Evolutionary conservation across 2,113 vertebrate genomes (phyloP).

Genomic region (Sinocyclocheilus anshuiensis): DNA sequence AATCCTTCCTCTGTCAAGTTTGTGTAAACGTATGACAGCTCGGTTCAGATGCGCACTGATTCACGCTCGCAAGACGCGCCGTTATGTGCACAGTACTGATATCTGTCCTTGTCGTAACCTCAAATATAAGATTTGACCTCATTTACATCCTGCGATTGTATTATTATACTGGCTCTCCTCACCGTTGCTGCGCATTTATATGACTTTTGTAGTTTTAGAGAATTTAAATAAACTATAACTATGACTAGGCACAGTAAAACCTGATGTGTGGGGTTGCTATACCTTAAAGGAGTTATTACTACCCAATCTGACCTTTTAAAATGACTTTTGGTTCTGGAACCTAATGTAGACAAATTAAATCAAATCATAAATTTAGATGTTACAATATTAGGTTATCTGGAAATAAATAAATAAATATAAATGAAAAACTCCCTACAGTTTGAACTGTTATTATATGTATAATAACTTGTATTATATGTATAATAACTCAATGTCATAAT

Average conservation of each 20-base stretch:
- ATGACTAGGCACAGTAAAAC: not conserved
- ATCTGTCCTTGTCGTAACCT: constrained; percentile 22
- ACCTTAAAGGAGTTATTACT: not conserved
- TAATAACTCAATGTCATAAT: not conserved
- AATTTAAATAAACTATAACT: not conserved
- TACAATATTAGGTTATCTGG: not conserved
- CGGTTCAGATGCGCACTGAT: no score
- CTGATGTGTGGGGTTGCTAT: not conserved
- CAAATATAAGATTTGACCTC: constrained; percentile 15
- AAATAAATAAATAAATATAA: no score
- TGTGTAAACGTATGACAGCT: no score
- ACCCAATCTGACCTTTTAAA: not conserved
- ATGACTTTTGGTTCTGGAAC: not conserved
- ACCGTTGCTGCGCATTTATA: not conserved
- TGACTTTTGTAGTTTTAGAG: not conserved
- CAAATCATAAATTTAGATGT: not conserved
- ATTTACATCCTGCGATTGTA: not conserved
- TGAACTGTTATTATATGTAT: not conserved
- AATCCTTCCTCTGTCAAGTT: no score
- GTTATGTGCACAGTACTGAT: not conserved
- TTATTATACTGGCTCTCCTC: not conserved
- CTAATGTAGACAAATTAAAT: not conserved
- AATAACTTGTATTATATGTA: not conserved
- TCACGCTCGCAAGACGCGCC: no score
- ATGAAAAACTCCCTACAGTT: not conserved